Evolutionary conservation across 2,888 invertebrate genomes (phyloP), one percentile per base, ranked within the genome.

Genomic region (Hybos culiciformis): DNA sequence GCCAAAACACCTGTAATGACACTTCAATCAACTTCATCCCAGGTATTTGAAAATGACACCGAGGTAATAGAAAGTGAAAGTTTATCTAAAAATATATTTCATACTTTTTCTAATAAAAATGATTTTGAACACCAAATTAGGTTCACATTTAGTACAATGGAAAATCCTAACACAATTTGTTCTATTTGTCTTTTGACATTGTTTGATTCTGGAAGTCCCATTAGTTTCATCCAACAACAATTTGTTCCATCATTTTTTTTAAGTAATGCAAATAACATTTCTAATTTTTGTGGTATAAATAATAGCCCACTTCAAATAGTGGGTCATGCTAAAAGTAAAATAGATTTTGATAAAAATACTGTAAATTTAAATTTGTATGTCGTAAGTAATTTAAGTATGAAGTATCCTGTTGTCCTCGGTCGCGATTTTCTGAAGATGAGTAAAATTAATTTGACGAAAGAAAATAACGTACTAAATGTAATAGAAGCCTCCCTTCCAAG

Each of bases 271-370:
- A n/a, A n/a, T n/a, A n/a, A n/a, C n/a, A n/a, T n/a, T n/a, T n/a
- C n/a, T 48, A 5, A 42, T 14, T 48, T 45, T 31, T 43, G 32
- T 45, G 49, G 45, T 12, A 39, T 48, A 9, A 48, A 48, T 31
- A 43, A 39, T 15, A 48, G 49, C 21, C 43, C 37, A 9, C 31
- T 48, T 6, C 15, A 41, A 15, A 21, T 46, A 2, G 26, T 41
- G 26, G 46, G 49, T 38, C 38, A 26, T 31, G 39, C 39, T 21
- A 29, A 46, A n/a, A 23, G 37, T 37, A 38, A 33, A 26, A 41
- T 46, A 41, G 37, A 39, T 42, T 46, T 44, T 41, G 40, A 46
- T 19, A 37, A 42, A 38, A 29, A 26, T 17, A 5, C 2, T 26
- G 29, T 41, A 39, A 41, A 38, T 32, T 37, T 46, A 37, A n/a